These are phyloP conservation scores for Halictus quadricinctus DNA, from an alignment of 2,888 invertebrate species.

Conservation along the genomic window DNA sequence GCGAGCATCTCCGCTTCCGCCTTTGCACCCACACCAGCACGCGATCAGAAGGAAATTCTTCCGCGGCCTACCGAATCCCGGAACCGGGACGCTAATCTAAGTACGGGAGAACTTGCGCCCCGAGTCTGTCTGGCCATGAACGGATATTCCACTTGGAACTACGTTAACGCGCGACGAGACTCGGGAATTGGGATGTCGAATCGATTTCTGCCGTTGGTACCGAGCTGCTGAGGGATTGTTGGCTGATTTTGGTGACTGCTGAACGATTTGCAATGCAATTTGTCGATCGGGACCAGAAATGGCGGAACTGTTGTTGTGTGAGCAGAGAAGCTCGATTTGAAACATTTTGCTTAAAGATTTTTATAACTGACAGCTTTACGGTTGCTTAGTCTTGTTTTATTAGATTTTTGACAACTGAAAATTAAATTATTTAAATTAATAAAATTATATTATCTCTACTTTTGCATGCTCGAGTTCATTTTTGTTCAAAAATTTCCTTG, in stretches of 20 bases:
- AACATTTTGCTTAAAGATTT: neutral
- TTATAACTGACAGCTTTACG: neutral
- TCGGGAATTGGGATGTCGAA: neutral
- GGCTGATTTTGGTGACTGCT: neutral
- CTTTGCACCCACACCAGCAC: neutral
- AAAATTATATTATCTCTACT: too few species aligned
- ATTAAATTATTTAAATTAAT: too few species aligned
- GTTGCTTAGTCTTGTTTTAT: neutral
- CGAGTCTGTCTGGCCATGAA: neutral
- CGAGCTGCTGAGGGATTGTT: neutral
- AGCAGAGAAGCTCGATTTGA: neutral
- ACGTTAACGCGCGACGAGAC: neutral
- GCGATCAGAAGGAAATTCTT: conserved; percentile 46
- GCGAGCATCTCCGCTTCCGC: neutral
- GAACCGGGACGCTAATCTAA: neutral
- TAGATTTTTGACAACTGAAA: too few species aligned
- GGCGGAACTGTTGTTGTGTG: too few species aligned
- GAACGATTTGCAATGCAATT: neutral
- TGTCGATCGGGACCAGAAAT: neutral
- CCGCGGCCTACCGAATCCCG: conserved; percentile 11
- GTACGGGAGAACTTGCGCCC: neutral
- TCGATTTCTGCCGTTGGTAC: neutral
- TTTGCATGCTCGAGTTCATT: too few species aligned
- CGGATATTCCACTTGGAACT: conserved; percentile 10
- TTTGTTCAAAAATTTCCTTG: too few species aligned